Evolutionary conservation across 2,797 vertebrate species (phyloP), one percentile per base, ranked within the genome.

Genomic region (Girardinus metallicus): DNA sequence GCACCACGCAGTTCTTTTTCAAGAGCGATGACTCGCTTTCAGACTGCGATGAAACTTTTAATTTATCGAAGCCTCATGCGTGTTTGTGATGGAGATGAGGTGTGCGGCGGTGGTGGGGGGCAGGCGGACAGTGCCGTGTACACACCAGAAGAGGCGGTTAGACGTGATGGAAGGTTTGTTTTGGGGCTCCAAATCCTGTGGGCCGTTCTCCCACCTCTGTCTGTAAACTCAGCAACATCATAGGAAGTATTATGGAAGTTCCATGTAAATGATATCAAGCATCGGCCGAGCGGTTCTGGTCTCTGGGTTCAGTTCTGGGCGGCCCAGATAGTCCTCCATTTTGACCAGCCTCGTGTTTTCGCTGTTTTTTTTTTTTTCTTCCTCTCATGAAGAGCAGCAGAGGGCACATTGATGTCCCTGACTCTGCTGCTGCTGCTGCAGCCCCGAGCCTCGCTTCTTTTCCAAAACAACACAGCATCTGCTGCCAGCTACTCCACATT

Each of bases 1-100:
- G 90, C 94, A 95, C 94, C 95, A 96, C 95, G 95, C 96, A 96
- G 91, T 96, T 96, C 93, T 95, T 96, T 95, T 96, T 96, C 93
- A 92, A 93, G 92, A 95, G 89, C 91, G 89, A 94, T 93, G 95
- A 95, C 94, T 95, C 93, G 94, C 86, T 95, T 87, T 73, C 83
- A 85, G 92, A 91, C 93, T 90, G 91, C 91, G 93, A 92, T 91
- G 89, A 94, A 96, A 95, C 94, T 95, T 95, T 94, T 91, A 90
- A 93, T 94, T 91, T 90, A 83, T 90, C 79, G 66, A 82, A 80
- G 84, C 83, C 81, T 53, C 84, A 81, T 8, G 79, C 46, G 39
- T 85, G 83, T 73, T 78, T 15, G 84, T 80, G 83, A 87, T 87
- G 31, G n/a, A 36, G 26, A 60, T 6, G 12, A 15, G 15, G 39